Base-by-base conservation (phyloP, 2,888 invertebrate genomes). In the Drosophila bunnanda region DNA sequence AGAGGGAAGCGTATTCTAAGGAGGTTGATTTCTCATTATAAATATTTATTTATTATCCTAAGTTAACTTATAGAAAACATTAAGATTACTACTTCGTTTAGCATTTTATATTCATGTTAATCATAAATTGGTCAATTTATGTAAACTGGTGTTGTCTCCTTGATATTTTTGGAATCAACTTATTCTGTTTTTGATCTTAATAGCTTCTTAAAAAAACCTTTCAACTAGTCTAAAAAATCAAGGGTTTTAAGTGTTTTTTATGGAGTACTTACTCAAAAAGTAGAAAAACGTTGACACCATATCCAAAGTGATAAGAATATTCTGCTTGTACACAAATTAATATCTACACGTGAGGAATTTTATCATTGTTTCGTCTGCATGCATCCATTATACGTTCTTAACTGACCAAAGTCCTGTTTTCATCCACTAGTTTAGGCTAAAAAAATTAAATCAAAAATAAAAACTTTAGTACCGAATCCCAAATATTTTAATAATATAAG, bases 1-100 rank as follows among this genome's bases (percentile, higher is more conserved):
- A 95, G 77, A 93, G 93, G 3, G 94, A 94, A 76, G 89, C 91
- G 17, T 84, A 81, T 57, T 78, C 81, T 30, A 91, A 92, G 79
- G 83, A 90, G 64, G 75, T 84, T 61, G 86, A 90, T 67, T 79
- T 85, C 77, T 82, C 84, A 71, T 89, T 89, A 86, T 91, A 91
- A 78, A 58, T 62, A 48, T 64, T 41, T 44, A 20, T 13, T 30
- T 32, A 50, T 30, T 32, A 50, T 32, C 50, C 32, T 53, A 67
- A 54, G 41, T n/a, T 60, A 71, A 34, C 34, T 59, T 22, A 46
- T 71, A 50, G 20, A 25, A 50, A 32, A 9, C 2, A 20, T 50
- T 50, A 15, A 32, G 3, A 32, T 50, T 32, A 50, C 30, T 32
- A 13, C 20, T 20, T 50, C 13, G 50, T 20, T 48, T 17, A 48